Conservation (phyloP, 2,888 invertebrate genomes). For the Crematogaster levior region DNA sequence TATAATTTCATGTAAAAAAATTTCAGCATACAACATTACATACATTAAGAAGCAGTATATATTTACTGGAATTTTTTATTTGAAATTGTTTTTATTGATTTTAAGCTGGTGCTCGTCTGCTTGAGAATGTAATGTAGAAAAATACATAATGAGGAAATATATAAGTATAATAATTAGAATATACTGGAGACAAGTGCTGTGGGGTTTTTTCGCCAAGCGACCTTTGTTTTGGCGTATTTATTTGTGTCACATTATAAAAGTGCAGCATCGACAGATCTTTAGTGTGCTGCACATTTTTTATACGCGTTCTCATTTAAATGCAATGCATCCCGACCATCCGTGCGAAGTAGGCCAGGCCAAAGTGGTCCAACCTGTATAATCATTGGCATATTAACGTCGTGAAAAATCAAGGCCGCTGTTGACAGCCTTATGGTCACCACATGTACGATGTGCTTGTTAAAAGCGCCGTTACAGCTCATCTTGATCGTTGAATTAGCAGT, state of each 20-base stretch:
- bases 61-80: neutral
- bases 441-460: conserved; percentile 31
- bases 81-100: neutral
- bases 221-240: neutral
- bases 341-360: conserved; percentile 56
- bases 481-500: neutral
- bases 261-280: neutral
- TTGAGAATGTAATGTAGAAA: neutral
- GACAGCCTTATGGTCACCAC: conserved; percentile 42
- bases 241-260: neutral
- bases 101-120: neutral
- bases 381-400: conserved; percentile 59
- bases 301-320: conserved; percentile 21
- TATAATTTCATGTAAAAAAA: neutral
- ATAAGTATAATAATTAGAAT: neutral
- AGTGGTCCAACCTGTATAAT: conserved; percentile 63
- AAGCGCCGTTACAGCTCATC: conserved; percentile 23
- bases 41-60: neutral
- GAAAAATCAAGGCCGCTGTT: conserved; percentile 62
- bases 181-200: neutral
- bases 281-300: conserved; percentile 26
- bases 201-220: neutral
- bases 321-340: neutral
- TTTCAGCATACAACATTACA: neutral
- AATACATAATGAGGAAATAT: neutral